Evolutionary conservation across 1,140 invertebrate genomes (phyloP), one percentile per base, ranked within the genome.

Genomic region (Rhyzopertha dominica): DNA sequence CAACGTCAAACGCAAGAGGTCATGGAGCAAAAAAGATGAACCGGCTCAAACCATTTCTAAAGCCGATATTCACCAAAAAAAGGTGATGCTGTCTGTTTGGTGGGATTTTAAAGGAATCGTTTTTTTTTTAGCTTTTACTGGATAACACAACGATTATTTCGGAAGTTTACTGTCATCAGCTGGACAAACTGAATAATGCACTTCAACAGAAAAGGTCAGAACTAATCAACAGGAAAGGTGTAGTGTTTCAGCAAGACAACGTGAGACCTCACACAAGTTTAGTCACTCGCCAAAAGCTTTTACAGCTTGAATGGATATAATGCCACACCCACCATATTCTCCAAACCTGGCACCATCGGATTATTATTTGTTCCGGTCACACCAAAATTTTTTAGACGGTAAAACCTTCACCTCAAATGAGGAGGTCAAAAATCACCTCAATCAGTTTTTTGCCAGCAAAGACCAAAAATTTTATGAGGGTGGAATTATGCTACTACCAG

Each of bases 401-500:
- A 47, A 29, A 41, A 31, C 39, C 31, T 41, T 31, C 25, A 37
- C 1, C 2, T 22, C 8, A 22, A 20, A 37, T 20, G 2, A 2
- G n/a, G 35, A 37, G 18, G 9, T 37, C 1, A 37, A 2, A 18
- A 1, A 17, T 9, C 43, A 51, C 25, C 26, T 61, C 13, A 17
- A 43, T 25, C 13, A 53, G 34, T 51, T 56, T 49, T 58, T 58
- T 28, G 48, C 46, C 22, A 18, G 46, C 22, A 59, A 53, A 38
- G 9, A 17, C 4, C 28, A 51, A 23, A 43, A 47, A 29, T 56
- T 60, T 37, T 58, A 53, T 25, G 44, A 49, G 8, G 26, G 47
- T 13, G 50, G 56, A 14, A 58, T 61, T 47, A 52, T 56, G 48
- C 47, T 36, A 36, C 26, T 58, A 32, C n/a, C n/a, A n/a, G n/a